Evolutionary conservation across 2,888 invertebrate genomes (phyloP), one percentile per base, ranked within the genome.

Genomic region (Aleiodes leptofemur): DNA sequence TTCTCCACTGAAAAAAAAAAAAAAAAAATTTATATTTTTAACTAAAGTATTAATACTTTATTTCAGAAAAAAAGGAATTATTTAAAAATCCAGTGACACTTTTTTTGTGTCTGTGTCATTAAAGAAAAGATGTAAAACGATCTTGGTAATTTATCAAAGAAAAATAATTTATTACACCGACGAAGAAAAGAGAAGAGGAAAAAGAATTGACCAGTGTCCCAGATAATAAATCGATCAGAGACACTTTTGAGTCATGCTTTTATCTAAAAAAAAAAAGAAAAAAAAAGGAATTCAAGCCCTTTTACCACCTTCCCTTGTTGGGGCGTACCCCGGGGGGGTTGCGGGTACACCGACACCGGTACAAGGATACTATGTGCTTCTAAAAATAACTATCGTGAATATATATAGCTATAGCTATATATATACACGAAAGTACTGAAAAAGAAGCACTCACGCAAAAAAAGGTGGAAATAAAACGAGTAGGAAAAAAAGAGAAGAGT

Each of bases 361-460:
- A 77, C 77, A 78, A 78, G 73, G 75, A 74, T 79, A 81, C 77
- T 77, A 71, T 31, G 23, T 23, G 77, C 77, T 77, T 80, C 79
- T 81, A 82, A 80, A 82, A 80, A 82, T 80, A 81, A 79, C 43
- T 11, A 79, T 68, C 73, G 56, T 69, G 69, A 55, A 73, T 34
- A 59, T 68, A 73, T 73, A 77, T 72, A 77, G 23, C 23, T 73
- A 77, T 72, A 77, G 23, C 23, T 23, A 23, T 23, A 23, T 51
- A 69, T 51, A 61, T 29, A 48, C 29, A 59, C 43, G n/a, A 34
- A 56, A 16, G 14, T 11, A 59, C 14, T 50, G 34, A 64, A 43
- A 14, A 59, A 59, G 34, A n/a, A 59, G 34, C 34, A 34, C 29
- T 23, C 2, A 23, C n/a, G n/a, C 23, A 23, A 3, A 31, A 59